Conservation (phyloP, 2,797 vertebrate species). For the Enteromius trimaculatus region DNA sequence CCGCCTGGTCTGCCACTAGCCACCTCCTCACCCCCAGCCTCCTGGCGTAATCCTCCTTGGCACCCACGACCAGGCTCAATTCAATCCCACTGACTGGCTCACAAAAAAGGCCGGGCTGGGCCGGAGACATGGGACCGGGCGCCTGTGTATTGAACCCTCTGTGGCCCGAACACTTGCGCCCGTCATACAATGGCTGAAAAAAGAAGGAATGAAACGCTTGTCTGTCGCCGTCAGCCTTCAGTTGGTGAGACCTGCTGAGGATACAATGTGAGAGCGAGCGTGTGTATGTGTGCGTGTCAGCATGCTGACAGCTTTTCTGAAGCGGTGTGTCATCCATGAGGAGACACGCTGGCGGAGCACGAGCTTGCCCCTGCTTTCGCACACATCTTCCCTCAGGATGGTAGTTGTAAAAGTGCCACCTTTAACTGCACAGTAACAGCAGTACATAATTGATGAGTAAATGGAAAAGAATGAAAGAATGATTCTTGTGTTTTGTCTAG, state of each 20-base stretch:
- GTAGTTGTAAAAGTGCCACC: slow-evolving; percentile 17
- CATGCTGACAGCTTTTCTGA: slow-evolving; percentile 39
- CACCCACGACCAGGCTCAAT: slow-evolving; percentile 56
- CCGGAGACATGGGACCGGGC: slow-evolving; percentile 52
- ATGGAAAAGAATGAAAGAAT: neutral
- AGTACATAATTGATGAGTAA: slow-evolving; percentile 3
- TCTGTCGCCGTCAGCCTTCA: slow-evolving; percentile 52
- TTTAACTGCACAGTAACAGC: slow-evolving; percentile 13
- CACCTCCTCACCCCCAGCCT: slow-evolving; percentile 51
- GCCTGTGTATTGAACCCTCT: slow-evolving; percentile 50
- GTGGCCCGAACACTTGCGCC: slow-evolving; percentile 37
- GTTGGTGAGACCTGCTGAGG: slow-evolving; percentile 39
- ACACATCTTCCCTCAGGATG: slow-evolving; percentile 24
- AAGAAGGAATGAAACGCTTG: slow-evolving; percentile 57
- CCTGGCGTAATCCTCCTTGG: slow-evolving; percentile 64
- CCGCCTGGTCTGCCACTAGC: slow-evolving; percentile 58
- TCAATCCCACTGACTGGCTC: slow-evolving; percentile 57
- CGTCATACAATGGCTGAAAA: slow-evolving; percentile 56
- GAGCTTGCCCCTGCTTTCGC: slow-evolving; percentile 1
- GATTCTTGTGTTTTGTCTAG: neutral
- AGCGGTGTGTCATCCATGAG: slow-evolving; percentile 41
- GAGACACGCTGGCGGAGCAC: slow-evolving; percentile 31
- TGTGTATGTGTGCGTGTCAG: slow-evolving; percentile 41
- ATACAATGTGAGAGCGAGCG: slow-evolving; percentile 39
- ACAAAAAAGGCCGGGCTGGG: slow-evolving; percentile 54